These are phyloP conservation scores for Phenganax stokvisi DNA, from an alignment of 92 coral and sea anemone genomes.

Conservation along the genomic window DNA sequence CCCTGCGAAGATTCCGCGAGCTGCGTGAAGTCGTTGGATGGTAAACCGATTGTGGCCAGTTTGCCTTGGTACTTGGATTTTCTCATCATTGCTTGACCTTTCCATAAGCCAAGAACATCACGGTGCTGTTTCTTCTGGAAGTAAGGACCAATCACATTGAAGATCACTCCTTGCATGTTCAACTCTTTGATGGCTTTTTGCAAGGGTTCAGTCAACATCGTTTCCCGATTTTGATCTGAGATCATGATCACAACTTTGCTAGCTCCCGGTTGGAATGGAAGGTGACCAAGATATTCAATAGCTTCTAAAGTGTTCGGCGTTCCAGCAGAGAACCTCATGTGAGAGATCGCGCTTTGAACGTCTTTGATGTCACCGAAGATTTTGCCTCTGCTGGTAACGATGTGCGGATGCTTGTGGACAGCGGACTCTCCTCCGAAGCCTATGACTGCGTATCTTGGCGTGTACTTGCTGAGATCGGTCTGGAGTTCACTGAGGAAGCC, in stretches of 20 bases:
- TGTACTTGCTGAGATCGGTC: slow-evolving; percentile 52
- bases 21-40: slow-evolving; percentile 21
- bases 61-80: neutral
- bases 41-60: slow-evolving; percentile 1
- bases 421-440: slow-evolving; percentile 78
- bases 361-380: slow-evolving; percentile 60
- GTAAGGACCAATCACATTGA: slow-evolving; percentile 90
- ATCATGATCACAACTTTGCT: slow-evolving; percentile 81
- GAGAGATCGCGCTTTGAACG: slow-evolving; percentile 53
- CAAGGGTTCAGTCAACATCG: slow-evolving; percentile 41
- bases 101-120: slow-evolving; percentile 24
- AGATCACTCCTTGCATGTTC: slow-evolving; percentile 69
- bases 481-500: slow-evolving; percentile 47
- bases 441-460: slow-evolving; percentile 77
- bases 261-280: slow-evolving; percentile 49
- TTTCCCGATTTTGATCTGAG: slow-evolving; percentile 61
- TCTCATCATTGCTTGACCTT: slow-evolving; percentile 6
- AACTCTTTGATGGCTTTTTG: slow-evolving; percentile 56
- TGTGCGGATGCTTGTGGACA: slow-evolving; percentile 64
- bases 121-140: slow-evolving; percentile 48
- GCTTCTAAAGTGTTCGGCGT: slow-evolving; percentile 75
- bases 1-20: slow-evolving; percentile 36
- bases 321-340: slow-evolving; percentile 67
- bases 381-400: slow-evolving; percentile 75
- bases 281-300: slow-evolving; percentile 33